A percentile compares a stretch with the other conserved stretches of the same genome.
Evolutionary conservation across 2,888 invertebrate genomes (phyloP).

Genomic region (Encarsia formosa): DNA sequence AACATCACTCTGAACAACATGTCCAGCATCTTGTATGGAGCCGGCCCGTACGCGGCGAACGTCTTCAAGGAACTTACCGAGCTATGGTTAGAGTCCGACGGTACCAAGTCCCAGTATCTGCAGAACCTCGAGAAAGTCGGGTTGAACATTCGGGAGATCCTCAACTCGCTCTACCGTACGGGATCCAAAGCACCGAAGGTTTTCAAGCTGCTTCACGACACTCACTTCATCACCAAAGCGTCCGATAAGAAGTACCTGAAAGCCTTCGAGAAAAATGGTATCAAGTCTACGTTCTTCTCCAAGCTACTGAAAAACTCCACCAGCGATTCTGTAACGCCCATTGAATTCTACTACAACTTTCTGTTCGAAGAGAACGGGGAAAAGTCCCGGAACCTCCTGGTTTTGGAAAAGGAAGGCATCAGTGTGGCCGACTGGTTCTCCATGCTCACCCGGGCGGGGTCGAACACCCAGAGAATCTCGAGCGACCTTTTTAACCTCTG

Average conservation of each 20-base stretch:
- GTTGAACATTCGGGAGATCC: conserved; percentile 29
- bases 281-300: conserved; percentile 30
- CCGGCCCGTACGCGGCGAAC: not conserved
- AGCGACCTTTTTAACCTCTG: not conserved
- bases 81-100: too few species aligned
- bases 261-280: conserved; percentile 25
- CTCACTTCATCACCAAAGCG: conserved; percentile 33
- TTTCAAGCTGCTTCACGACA: conserved; percentile 29
- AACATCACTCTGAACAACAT: not conserved
- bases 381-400: not conserved
- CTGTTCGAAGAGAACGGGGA: conserved; percentile 29
- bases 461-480: conserved; percentile 4
- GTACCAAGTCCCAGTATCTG: conserved; percentile 17
- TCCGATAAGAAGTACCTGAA: conserved; percentile 26
- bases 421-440: not conserved
- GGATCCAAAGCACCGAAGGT: conserved; percentile 32
- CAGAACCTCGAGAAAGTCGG: conserved; percentile 24
- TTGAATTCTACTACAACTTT: conserved; percentile 32
- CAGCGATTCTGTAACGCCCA: conserved; percentile 32
- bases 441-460: not conserved
- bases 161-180: conserved; percentile 32
- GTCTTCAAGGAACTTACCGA: not conserved
- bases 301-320: conserved; percentile 32
- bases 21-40: not conserved
- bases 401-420: not conserved